phyloP scores from a whole-genome alignment of 2,888 invertebrate genomes.

The Agrenia bidenticulata region DNA sequence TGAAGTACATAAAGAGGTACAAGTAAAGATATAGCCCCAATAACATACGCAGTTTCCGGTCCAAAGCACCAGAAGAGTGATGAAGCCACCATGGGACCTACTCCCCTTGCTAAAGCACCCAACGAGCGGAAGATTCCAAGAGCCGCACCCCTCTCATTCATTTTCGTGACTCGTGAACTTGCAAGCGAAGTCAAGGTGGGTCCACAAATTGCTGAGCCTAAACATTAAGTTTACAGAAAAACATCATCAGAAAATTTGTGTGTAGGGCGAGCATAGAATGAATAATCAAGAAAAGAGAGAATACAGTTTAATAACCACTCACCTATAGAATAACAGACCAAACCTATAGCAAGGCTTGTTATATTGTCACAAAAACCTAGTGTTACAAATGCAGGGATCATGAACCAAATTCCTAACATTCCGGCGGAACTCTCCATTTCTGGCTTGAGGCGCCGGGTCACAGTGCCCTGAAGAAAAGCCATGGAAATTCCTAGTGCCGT shows the following conservation, averaged over 20 bases:
- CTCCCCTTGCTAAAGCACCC: conserved; percentile 87
- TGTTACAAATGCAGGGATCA: conserved; percentile 62
- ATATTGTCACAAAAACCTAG: conserved; percentile 59
- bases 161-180: conserved; percentile 79
- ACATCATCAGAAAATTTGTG: neutral
- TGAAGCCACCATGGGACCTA: conserved; percentile 86
- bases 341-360: conserved; percentile 72
- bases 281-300: conserved; percentile 13
- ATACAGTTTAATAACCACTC: conserved; percentile 22
- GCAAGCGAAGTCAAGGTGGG: conserved; percentile 86
- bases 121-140: conserved; percentile 92
- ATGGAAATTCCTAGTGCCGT: conserved; percentile 88
- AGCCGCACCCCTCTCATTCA: conserved; percentile 84
- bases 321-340: conserved; percentile 60
- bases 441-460: conserved; percentile 76
- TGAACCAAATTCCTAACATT: conserved; percentile 61
- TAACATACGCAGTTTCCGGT: conserved; percentile 75
- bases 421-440: conserved; percentile 58
- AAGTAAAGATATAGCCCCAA: conserved; percentile 73
- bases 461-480: conserved; percentile 86
- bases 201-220: conserved; percentile 73
- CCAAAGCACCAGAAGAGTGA: conserved; percentile 90
- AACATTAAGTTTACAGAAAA: neutral
- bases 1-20: conserved; percentile 62
- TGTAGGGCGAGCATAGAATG: too few species aligned